These are phyloP conservation scores for Okamejei kenojei DNA, from an alignment of 2,797 vertebrate species.

Conservation along the genomic window DNA sequence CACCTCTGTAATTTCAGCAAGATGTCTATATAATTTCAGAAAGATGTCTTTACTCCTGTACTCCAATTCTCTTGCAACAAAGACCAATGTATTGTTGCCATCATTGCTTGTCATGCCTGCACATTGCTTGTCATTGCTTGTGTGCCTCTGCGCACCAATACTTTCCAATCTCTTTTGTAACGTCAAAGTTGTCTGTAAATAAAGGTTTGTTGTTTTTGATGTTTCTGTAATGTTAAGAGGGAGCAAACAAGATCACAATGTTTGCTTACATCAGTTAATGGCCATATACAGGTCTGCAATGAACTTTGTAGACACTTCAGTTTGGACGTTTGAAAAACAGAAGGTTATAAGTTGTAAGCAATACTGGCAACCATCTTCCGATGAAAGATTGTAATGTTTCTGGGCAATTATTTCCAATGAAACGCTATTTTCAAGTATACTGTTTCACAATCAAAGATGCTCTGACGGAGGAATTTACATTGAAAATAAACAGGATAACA, in stretches of 20 bases:
- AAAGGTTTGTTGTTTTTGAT: too few species aligned
- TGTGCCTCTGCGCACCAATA: too few species aligned
- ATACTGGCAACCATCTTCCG: neutral
- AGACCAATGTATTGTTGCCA: too few species aligned
- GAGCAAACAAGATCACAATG: neutral
- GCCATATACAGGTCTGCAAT: neutral
- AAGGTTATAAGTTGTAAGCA: neutral
- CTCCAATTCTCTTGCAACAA: too few species aligned
- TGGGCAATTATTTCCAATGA: neutral
- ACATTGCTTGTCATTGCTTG: too few species aligned
- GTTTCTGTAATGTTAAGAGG: too few species aligned
- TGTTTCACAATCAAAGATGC: neutral
- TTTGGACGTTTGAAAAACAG: neutral
- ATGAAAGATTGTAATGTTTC: neutral
- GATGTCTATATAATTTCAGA: too few species aligned
- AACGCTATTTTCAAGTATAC: neutral
- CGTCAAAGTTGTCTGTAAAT: too few species aligned
- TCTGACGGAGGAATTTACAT: neutral
- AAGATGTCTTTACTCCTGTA: too few species aligned
- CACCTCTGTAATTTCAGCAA: too few species aligned
- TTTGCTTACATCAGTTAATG: neutral
- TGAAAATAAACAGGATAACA: neutral
- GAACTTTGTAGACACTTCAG: neutral
- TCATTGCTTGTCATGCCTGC: too few species aligned
- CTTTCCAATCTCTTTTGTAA: too few species aligned